Percentiles rank a stretch among this genome's conserved stretches.
phyloP scores from a whole-genome alignment of 2,888 invertebrate species.

The Calameuta pallipes region DNA sequence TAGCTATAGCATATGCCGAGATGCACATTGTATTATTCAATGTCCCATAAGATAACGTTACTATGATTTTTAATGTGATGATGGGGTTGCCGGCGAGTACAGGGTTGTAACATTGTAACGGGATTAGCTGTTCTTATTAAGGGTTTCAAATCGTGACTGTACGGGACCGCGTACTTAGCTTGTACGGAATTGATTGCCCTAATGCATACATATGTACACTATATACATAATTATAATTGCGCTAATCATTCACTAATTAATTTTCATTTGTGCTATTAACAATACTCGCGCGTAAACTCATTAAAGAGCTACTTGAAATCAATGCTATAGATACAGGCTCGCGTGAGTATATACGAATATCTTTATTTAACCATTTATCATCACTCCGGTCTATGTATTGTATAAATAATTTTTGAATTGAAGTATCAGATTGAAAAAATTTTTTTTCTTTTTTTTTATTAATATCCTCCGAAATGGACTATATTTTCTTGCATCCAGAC shows the following conservation, averaged over 20 bases:
- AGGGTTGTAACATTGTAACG: conserved; percentile 44
- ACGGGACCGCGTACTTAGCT: neutral
- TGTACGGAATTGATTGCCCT: neutral
- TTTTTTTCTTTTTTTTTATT: neutral
- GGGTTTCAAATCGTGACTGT: conserved; percentile 12
- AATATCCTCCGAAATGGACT: neutral
- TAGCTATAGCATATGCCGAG: conserved; percentile 26
- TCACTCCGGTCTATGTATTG: neutral
- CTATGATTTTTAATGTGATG: conserved; percentile 57
- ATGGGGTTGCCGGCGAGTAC: conserved; percentile 28
- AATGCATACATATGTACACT: neutral
- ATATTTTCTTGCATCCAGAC: neutral
- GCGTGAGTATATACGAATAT: neutral
- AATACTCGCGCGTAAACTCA: neutral
- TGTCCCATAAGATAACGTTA: conserved; percentile 53
- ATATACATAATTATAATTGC: neutral
- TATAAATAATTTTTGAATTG: neutral
- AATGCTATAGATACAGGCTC: neutral
- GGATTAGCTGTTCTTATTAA: conserved; percentile 52
- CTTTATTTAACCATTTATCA: neutral
- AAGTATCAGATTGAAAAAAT: too few relatives aligned
- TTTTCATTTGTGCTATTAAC: neutral
- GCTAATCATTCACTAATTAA: neutral
- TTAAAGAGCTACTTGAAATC: neutral
- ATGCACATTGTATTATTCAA: conserved; percentile 54